Base-by-base conservation (phyloP, 2,888 invertebrate genomes). In the Lissonota sp. region DNA sequence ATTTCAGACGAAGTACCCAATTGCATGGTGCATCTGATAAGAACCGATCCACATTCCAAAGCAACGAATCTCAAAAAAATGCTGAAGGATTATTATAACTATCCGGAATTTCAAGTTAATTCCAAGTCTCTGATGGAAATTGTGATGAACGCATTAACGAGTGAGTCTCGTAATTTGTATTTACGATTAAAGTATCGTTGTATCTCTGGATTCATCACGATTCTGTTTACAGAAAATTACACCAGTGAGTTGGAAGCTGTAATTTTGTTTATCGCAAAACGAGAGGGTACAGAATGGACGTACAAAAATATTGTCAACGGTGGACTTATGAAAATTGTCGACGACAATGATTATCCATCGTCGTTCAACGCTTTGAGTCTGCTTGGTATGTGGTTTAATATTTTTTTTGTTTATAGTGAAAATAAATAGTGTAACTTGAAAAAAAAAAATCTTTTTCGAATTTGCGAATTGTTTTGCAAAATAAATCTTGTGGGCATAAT, bases 251-350 rank as follows among this genome's bases (percentile, higher is more conserved):
- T 89, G 6, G 85, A 89, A 72, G 86, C 87, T 4, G 88, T 90
- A n/a, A 84, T 93, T 70, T 86, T 93, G 71, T 84, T 94, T 12
- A 84, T 93, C 53, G 90, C 93, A 8, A 93, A 93, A 84, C 92
- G 90, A 84, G 88, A 91, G 84, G 91, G 93, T 1, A 79, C 88
- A 0, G 83, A 84, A 7, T 93, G 93, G 93, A 87, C 92, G 2
- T 87, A 90, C 66, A 86, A 90, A n/a, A 90, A 93, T 86, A 87
- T 93, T 14, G 85, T 92, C 63, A 69, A 83, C 12, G 82, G 83
- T 16, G 83, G 83, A 69, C 70, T 92, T 10, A 79, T 89, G 66
- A 82, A 86, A 7, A 87, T 91, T 79, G 90, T 91, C 37, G 84
- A 90, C 14, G 81, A 81, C n/a, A 76, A 85, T 42, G 82, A 73